Conservation (phyloP, 2,888 invertebrate genomes). For the Phortica magna region DNA sequence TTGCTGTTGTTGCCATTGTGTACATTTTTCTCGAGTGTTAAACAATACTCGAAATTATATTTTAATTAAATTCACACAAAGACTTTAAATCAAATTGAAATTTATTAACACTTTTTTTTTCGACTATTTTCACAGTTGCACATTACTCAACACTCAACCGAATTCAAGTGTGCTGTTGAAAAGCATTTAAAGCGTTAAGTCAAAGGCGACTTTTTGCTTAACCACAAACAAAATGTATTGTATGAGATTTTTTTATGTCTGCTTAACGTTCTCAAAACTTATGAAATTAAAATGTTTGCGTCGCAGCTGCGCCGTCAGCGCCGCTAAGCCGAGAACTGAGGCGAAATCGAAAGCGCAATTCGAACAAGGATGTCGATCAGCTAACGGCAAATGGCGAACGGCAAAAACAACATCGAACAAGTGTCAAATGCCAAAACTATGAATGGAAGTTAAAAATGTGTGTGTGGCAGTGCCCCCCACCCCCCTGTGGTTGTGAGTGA, state of each 20-base stretch:
- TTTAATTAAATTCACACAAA: not conserved
- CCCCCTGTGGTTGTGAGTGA: too few species aligned
- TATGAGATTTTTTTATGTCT: slow-evolving; percentile 32
- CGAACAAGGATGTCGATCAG: not conserved
- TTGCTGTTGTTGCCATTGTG: not conserved
- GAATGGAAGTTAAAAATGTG: not conserved
- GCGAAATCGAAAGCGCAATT: not conserved
- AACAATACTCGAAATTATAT: not conserved
- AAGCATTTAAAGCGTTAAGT: not conserved
- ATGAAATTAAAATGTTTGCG: not conserved
- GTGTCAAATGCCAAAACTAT: slow-evolving; percentile 34
- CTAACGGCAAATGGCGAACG: slow-evolving; percentile 58
- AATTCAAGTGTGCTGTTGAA: not conserved
- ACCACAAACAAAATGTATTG: not conserved
- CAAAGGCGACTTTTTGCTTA: not conserved
- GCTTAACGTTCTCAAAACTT: not conserved
- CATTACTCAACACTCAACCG: not conserved
- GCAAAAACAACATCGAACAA: slow-evolving; percentile 42
- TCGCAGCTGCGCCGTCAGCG: not conserved
- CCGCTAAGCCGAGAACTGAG: not conserved
- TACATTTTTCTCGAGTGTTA: not conserved
- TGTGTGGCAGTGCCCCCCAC: too few species aligned
- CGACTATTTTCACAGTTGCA: not conserved
- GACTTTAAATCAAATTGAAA: not conserved
- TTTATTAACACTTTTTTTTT: not conserved